phyloP scores from a whole-genome alignment of 2,888 invertebrate species.

The Meganola albula region DNA sequence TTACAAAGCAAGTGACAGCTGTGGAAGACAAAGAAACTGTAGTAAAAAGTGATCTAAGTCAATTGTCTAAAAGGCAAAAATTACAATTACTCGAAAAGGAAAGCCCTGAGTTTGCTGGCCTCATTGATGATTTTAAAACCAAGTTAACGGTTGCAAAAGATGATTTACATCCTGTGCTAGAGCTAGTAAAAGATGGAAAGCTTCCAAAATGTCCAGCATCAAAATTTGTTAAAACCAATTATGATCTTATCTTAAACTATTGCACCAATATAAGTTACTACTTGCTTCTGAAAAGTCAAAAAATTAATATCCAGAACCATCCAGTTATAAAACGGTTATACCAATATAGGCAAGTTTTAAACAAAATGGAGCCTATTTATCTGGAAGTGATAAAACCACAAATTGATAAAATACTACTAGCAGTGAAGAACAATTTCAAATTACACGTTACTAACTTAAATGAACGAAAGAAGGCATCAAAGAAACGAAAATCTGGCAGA shows the following conservation, averaged over 20 bases:
- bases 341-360: constrained; percentile 86
- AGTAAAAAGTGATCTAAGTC: constrained; percentile 86
- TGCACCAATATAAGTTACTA: constrained; percentile 92
- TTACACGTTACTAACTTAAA: constrained; percentile 41
- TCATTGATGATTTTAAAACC: constrained; percentile 88
- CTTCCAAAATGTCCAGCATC: constrained; percentile 81
- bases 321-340: constrained; percentile 92
- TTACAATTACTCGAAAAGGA: constrained; percentile 87
- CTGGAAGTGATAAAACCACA: constrained; percentile 82
- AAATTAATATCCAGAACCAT: constrained; percentile 85
- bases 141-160: constrained; percentile 81
- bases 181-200: constrained; percentile 78
- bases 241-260: constrained; percentile 86
- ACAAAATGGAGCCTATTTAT: constrained; percentile 84
- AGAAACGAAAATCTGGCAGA: constrained; percentile 52
- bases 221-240: constrained; percentile 84
- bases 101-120: constrained; percentile 89
- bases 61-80: constrained; percentile 86
- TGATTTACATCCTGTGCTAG: constrained; percentile 81
- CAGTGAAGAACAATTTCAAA: constrained; percentile 64
- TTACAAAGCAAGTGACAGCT: constrained; percentile 54
- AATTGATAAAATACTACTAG: constrained; percentile 79
- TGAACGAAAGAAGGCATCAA: constrained; percentile 29
- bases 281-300: constrained; percentile 87
- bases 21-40: constrained; percentile 72